These are phyloP conservation scores for Peromyscus eremicus DNA, from an alignment of 2,797 vertebrate genomes.

Conservation along the genomic window DNA sequence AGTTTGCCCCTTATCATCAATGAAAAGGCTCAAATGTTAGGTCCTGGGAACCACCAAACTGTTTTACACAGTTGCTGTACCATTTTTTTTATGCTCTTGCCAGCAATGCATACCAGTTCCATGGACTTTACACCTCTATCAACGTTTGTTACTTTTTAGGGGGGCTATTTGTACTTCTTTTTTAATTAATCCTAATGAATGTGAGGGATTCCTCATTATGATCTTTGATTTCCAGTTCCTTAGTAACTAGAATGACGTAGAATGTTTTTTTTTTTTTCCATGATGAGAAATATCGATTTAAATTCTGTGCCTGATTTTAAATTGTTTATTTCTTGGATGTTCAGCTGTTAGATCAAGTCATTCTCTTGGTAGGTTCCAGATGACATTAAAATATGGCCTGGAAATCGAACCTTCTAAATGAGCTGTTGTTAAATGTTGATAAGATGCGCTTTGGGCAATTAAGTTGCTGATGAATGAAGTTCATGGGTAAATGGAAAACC, in stretches of 20 bases:
- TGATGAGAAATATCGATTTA: neutral
- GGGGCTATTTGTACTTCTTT: neutral
- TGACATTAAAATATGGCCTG: neutral
- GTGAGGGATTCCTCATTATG: neutral
- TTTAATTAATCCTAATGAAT: neutral
- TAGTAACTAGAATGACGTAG: neutral
- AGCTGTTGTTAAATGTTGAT: neutral
- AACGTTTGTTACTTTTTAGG: neutral
- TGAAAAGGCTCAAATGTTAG: neutral
- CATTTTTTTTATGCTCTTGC: neutral
- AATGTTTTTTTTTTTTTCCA: neutral
- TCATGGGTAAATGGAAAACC: neutral
- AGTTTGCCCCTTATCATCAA: neutral
- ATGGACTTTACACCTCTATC: neutral
- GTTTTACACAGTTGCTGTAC: neutral
- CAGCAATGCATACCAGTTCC: neutral
- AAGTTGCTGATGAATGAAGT: neutral
- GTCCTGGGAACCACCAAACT: neutral
- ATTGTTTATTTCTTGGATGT: neutral
- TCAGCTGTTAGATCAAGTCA: neutral
- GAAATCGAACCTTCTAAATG: neutral
- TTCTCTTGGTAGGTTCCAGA: conserved; percentile 41
- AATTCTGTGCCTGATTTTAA: conserved; percentile 10
- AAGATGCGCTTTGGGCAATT: neutral
- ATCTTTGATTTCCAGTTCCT: conserved; percentile 29